Conservation (phyloP, 1,140 invertebrate species). For the Bradynema listronoti region DNA sequence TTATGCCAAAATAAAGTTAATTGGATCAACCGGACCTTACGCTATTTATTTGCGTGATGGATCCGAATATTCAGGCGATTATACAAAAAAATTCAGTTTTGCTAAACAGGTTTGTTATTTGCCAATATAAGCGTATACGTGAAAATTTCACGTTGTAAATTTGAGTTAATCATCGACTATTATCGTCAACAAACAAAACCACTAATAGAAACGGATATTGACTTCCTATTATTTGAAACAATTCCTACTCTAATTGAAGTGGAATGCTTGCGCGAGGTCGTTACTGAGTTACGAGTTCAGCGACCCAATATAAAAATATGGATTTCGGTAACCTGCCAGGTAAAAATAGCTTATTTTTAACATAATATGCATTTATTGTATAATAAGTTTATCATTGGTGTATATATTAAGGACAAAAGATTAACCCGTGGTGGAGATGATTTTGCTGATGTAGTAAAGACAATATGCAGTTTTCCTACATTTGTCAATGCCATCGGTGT, state of each 20-base stretch:
- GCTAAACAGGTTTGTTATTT: constrained; percentile 17
- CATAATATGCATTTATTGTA: background rate
- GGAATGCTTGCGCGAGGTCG: constrained; percentile 69
- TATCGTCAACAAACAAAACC: constrained; percentile 71
- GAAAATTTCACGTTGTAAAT: background rate
- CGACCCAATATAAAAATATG: constrained; percentile 61
- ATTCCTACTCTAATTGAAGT: constrained; percentile 77
- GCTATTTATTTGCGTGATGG: constrained; percentile 77
- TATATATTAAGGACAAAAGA: constrained; percentile 36
- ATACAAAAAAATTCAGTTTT: constrained; percentile 66
- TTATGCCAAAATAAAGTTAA: constrained; percentile 10
- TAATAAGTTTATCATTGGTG: background rate
- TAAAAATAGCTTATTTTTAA: constrained; percentile 2
- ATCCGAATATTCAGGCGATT: constrained; percentile 80
- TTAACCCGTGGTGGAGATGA: constrained; percentile 30
- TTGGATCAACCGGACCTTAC: constrained; percentile 79
- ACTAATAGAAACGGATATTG: constrained; percentile 70
- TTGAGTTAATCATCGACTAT: constrained; percentile 67
- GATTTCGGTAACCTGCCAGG: constrained; percentile 41
- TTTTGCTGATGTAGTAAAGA: constrained; percentile 22
- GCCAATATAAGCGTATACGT: constrained; percentile 1
- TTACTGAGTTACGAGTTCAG: constrained; percentile 72
- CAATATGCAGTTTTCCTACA: constrained; percentile 59
- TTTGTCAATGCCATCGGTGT: constrained; percentile 75
- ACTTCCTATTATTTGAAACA: constrained; percentile 79